Evolutionary conservation across 2,113 vertebrate genomes (phyloP).

Genomic region (Alces alces): DNA sequence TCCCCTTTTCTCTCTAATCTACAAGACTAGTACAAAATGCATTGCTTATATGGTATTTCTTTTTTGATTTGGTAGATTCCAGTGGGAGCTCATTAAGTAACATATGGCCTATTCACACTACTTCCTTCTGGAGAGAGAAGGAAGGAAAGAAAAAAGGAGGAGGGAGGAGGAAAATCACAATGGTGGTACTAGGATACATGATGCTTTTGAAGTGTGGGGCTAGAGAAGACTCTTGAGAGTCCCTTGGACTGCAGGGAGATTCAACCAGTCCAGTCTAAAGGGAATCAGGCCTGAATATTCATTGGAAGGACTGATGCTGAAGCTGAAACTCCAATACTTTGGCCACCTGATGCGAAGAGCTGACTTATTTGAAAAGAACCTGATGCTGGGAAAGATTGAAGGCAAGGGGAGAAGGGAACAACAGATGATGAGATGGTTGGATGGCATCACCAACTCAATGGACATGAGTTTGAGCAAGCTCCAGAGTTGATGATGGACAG

Average conservation of each 20-base stretch:
- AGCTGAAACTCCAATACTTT: not conserved
- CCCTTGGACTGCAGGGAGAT: not conserved
- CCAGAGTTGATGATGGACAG: not conserved
- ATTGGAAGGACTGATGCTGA: not conserved
- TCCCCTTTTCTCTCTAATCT: not conserved
- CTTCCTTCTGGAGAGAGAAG: rapidly evolving
- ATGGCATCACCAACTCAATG: not conserved
- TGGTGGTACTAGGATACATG: not conserved
- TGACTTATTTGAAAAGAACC: not conserved
- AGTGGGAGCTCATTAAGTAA: not conserved
- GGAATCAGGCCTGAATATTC: not conserved
- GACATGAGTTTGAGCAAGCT: not conserved
- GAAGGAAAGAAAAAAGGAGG: rapidly evolving
- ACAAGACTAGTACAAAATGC: not conserved
- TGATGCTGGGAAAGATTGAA: not conserved
- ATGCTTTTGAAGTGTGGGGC: not conserved
- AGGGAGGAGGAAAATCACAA: not conserved
- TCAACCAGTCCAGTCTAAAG: not conserved
- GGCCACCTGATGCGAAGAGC: not conserved
- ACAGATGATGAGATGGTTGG: not conserved
- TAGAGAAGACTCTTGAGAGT: not conserved
- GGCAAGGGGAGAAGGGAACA: not conserved
- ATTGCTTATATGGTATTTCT: not conserved
- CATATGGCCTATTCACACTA: not conserved
- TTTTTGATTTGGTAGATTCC: not conserved